Conservation (phyloP, 2,888 invertebrate genomes). For the Stenurella melanura region DNA sequence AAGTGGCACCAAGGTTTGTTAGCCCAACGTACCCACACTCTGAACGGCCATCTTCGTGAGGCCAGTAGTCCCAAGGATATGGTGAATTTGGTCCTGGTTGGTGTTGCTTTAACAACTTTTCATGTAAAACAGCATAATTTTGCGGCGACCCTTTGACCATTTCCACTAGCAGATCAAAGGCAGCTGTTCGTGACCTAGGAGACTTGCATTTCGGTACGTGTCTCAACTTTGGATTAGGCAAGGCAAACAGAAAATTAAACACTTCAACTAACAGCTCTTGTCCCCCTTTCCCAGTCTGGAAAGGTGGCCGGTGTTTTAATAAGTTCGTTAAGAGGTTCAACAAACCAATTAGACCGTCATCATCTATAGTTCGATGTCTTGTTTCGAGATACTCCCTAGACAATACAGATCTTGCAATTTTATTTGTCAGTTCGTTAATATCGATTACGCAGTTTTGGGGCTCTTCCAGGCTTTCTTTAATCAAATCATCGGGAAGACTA, state of each 20-base stretch:
- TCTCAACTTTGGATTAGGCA: slow-evolving; percentile 89
- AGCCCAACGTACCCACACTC: slow-evolving; percentile 96
- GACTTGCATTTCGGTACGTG: slow-evolving; percentile 96
- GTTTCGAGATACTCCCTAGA: slow-evolving; percentile 89
- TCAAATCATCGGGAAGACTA: slow-evolving; percentile 86
- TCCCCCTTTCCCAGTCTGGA: slow-evolving; percentile 87
- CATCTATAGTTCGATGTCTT: slow-evolving; percentile 87
- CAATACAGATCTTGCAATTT: slow-evolving; percentile 84
- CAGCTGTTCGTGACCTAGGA: slow-evolving; percentile 90
- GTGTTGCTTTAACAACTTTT: slow-evolving; percentile 90
- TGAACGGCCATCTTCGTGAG: slow-evolving; percentile 94
- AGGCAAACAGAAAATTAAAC: slow-evolving; percentile 91
- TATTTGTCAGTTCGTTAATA: slow-evolving; percentile 79
- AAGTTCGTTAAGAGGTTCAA: slow-evolving; percentile 91
- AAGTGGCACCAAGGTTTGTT: slow-evolving; percentile 96
- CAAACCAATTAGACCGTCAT: slow-evolving; percentile 92
- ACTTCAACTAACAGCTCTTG: slow-evolving; percentile 79
- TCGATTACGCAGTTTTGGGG: slow-evolving; percentile 78
- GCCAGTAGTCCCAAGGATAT: slow-evolving; percentile 99
- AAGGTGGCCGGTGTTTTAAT: slow-evolving; percentile 90
- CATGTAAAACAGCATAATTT: slow-evolving; percentile 89
- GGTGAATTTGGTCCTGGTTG: slow-evolving; percentile 87
- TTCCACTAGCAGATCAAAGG: slow-evolving; percentile 93
- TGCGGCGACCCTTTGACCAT: slow-evolving; percentile 88
- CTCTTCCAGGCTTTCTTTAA: slow-evolving; percentile 80